Evolutionary conservation across 2,113 vertebrate species (phyloP).

Genomic region (Etia nguti): DNA sequence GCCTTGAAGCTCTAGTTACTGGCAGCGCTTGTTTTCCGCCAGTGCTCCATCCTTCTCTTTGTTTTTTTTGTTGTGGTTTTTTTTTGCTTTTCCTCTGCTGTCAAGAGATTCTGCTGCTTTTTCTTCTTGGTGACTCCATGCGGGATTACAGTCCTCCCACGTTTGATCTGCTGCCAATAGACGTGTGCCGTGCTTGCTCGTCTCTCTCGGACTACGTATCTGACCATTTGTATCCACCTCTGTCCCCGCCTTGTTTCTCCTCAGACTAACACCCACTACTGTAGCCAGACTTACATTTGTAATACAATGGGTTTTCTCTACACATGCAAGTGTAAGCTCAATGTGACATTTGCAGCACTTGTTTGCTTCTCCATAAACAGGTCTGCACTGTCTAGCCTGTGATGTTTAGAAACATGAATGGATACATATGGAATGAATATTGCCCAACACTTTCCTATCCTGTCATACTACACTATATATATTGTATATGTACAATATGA

Average conservation of each 20-base stretch:
- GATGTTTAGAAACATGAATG: not conserved
- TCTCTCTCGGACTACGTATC: not conserved
- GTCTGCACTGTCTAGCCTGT: not conserved
- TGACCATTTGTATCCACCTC: conserved; percentile 44
- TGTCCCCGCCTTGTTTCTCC: conserved; percentile 7
- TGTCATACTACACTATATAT: not conserved
- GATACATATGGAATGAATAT: not conserved
- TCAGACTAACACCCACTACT: conserved; percentile 4
- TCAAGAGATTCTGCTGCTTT: conserved; percentile 37
- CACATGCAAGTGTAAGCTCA: not conserved
- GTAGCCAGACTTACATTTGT: not conserved
- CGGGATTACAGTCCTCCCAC: conserved; percentile 51
- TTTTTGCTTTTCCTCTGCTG: conserved; percentile 27
- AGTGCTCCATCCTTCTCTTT: conserved; percentile 33
- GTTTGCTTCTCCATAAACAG: not conserved
- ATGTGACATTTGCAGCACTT: not conserved
- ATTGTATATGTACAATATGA: not conserved
- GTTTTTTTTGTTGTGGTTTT: conserved; percentile 6
- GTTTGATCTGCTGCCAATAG: conserved; percentile 45
- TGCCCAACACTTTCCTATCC: not conserved
- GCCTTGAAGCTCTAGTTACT: conserved; percentile 33
- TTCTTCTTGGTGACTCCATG: conserved; percentile 8
- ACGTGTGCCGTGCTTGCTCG: not conserved
- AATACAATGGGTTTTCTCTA: not conserved
- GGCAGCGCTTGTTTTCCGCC: conserved; percentile 34